A percentile compares a stretch with the other conserved stretches of the same genome.
Conservation (phyloP, 1,140 invertebrate genomes). For the Pseudobourletiella spinata region DNA sequence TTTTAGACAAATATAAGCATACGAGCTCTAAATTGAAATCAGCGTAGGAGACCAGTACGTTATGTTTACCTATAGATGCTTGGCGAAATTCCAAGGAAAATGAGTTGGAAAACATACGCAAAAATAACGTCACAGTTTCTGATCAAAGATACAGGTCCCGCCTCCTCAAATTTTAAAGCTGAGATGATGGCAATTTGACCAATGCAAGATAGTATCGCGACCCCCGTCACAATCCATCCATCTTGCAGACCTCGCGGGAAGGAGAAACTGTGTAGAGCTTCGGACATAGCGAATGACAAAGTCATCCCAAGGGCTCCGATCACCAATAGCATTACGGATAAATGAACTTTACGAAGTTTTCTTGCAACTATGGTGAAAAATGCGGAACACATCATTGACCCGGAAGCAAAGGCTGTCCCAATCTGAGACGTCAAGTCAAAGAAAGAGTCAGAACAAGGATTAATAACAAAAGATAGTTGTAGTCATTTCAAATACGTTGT, state of each 20-base stretch:
- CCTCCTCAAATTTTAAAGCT: constrained; percentile 23
- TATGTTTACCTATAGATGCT: constrained; percentile 8
- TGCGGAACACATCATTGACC: constrained; percentile 6
- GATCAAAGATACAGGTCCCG: constrained; percentile 16
- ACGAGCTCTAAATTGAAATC: neutral
- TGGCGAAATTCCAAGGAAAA: constrained; percentile 10
- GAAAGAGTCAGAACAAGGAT: neutral
- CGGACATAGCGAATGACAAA: neutral
- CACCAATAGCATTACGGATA: constrained; percentile 13
- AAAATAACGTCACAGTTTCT: constrained; percentile 24
- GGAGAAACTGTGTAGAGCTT: neutral
- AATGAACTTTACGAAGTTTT: constrained; percentile 13
- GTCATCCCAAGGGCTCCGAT: constrained; percentile 13
- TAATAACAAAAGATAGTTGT: neutral
- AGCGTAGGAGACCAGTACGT: neutral
- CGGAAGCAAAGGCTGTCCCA: constrained; percentile 7
- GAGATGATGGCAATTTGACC: constrained; percentile 19
- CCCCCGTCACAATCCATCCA: constrained; percentile 6
- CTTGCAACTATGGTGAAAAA: constrained; percentile 12
- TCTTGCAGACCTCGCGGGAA: constrained; percentile 7
- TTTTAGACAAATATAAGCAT: neutral
- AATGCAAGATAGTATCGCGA: constrained; percentile 21
- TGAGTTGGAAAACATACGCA: constrained; percentile 19
- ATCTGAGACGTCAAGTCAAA: constrained; percentile 4
- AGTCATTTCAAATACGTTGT: neutral